A percentile compares a stretch with the other conserved stretches of the same genome.
Evolutionary conservation across 2,113 vertebrate genomes (phyloP).

Genomic region (Gambusia affinis): DNA sequence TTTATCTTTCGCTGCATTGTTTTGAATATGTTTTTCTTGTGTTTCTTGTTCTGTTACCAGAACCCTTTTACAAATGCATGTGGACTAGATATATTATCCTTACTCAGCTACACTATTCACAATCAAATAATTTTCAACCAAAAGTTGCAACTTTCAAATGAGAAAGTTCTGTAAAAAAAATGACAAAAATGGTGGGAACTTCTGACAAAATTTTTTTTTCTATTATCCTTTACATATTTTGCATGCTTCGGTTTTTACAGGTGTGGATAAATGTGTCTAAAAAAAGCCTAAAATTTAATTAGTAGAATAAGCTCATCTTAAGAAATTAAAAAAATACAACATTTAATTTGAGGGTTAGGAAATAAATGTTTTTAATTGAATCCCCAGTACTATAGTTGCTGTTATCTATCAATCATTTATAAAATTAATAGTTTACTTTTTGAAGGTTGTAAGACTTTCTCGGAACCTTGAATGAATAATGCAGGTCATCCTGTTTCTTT

Average conservation of each 20-base stretch:
- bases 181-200: neutral
- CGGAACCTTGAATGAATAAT: neutral
- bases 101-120: neutral
- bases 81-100: neutral
- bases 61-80: neutral
- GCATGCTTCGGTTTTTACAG: neutral
- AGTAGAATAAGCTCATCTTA: neutral
- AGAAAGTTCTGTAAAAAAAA: neutral
- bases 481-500: neutral
- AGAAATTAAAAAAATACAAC: neutral
- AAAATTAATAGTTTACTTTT: neutral
- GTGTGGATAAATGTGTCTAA: neutral
- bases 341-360: neutral
- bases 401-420: neutral
- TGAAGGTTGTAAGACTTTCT: neutral
- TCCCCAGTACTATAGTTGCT: neutral
- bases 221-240: neutral
- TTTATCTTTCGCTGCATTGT: constrained; percentile 21
- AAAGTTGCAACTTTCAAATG: neutral
- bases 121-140: neutral
- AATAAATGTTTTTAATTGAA: neutral
- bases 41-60: neutral
- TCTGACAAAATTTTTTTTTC: neutral
- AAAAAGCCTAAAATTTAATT: neutral
- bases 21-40: neutral